These are phyloP conservation scores for Chloromyia formosa DNA, from an alignment of 2,888 invertebrate species.

Conservation along the genomic window DNA sequence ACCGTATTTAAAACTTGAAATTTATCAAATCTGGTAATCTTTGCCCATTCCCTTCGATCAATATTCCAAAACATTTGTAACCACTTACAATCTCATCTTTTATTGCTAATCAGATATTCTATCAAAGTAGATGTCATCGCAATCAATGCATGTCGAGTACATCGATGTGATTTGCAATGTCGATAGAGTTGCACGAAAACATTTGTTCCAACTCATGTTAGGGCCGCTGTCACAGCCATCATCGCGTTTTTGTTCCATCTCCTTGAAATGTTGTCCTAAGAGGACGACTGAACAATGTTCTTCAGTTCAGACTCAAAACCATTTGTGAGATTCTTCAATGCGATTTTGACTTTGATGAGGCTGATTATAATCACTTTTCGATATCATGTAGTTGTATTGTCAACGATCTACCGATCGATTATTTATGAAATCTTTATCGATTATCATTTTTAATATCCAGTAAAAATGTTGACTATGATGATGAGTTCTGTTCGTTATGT, in stretches of 20 bases:
- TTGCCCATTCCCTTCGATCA: neutral
- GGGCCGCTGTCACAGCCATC: conserved; percentile 41
- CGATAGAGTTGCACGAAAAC: conserved; percentile 53
- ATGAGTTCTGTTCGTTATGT: neutral
- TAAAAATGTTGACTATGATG: conserved; percentile 52
- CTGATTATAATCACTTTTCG: conserved; percentile 20
- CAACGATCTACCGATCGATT: conserved; percentile 44
- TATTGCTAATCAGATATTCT: conserved; percentile 48
- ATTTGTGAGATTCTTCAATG: neutral
- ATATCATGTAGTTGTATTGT: conserved; percentile 35
- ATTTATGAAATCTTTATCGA: conserved; percentile 59
- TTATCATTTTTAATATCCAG: conserved; percentile 65
- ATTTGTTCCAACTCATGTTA: conserved; percentile 55
- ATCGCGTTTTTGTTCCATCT: conserved; percentile 26
- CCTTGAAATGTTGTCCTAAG: neutral
- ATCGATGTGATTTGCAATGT: neutral
- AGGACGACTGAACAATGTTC: neutral
- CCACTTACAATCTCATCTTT: conserved; percentile 24
- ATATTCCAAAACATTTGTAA: conserved; percentile 11
- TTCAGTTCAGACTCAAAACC: neutral
- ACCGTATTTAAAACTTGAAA: conserved; percentile 5
- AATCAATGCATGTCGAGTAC: conserved; percentile 3
- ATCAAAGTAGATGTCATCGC: conserved; percentile 47
- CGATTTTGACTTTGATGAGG: conserved; percentile 10
- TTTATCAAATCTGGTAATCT: conserved; percentile 18